These are phyloP conservation scores for Diachrysia chrysitis DNA, from an alignment of 2,888 invertebrate genomes.

Conservation along the genomic window DNA sequence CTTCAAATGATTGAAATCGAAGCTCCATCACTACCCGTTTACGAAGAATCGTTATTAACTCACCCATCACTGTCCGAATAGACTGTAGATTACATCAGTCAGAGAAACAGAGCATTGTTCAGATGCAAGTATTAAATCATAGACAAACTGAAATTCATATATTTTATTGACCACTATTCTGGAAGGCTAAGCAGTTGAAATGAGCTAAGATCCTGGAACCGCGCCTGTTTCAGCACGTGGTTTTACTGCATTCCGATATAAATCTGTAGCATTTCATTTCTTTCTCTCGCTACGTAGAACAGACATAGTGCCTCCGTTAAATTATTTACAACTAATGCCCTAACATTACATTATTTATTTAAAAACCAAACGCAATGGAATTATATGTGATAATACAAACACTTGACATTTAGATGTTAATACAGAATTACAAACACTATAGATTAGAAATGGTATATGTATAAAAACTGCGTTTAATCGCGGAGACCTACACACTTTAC, in stretches of 20 bases:
- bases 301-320: conserved; percentile 46
- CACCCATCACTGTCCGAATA: too few species aligned
- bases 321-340: conserved; percentile 42
- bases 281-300: conserved; percentile 30
- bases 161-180: too few species aligned
- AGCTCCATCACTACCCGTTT: too few species aligned
- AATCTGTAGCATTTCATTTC: conserved; percentile 19
- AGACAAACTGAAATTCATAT: too few species aligned
- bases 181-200: too few species aligned
- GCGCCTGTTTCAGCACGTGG: conserved; percentile 9
- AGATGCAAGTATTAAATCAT: too few species aligned
- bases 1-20: too few species aligned
- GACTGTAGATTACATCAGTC: too few species aligned
- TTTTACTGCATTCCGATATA: conserved; percentile 21
- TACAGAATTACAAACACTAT: conserved; percentile 44
- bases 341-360: conserved; percentile 41
- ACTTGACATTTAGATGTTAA: conserved; percentile 39
- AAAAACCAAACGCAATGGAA: conserved; percentile 37
- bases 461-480: conserved; percentile 23
- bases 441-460: conserved; percentile 33
- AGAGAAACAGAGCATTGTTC: too few species aligned
- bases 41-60: too few species aligned
- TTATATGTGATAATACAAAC: conserved; percentile 43
- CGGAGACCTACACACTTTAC: conserved; percentile 21
- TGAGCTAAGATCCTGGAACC: too few species aligned